These are phyloP conservation scores for Hirundo rustica DNA, from an alignment of 2,797 vertebrate genomes.

Conservation along the genomic window DNA sequence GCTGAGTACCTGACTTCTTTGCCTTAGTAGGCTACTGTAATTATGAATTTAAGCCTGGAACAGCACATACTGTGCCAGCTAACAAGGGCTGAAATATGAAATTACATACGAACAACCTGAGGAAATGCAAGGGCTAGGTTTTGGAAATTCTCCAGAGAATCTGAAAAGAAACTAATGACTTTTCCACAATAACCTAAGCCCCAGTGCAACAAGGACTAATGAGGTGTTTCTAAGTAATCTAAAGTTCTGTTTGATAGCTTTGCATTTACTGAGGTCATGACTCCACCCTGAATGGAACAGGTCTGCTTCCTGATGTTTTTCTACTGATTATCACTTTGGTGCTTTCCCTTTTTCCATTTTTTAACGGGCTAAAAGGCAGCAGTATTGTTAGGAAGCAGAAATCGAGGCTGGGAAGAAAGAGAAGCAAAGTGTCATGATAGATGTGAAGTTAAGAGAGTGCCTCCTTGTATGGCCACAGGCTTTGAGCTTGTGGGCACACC, in stretches of 20 bases:
- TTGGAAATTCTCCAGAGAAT: slow-evolving; percentile 48
- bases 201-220: slow-evolving; percentile 42
- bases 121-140: slow-evolving; percentile 40
- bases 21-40: not conserved
- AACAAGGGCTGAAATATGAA: slow-evolving; percentile 13
- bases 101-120: not conserved
- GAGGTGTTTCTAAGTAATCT: slow-evolving; percentile 32
- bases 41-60: slow-evolving; percentile 14
- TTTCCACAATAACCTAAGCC: slow-evolving; percentile 52
- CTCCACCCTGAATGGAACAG: slow-evolving; percentile 9
- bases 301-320: slow-evolving; percentile 45
- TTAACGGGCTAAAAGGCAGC: not conserved
- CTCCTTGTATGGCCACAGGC: not conserved
- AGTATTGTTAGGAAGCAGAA: not conserved
- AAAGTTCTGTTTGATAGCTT: slow-evolving; percentile 25
- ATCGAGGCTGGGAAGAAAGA: not conserved
- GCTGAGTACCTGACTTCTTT: not conserved
- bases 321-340: not conserved
- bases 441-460: not conserved
- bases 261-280: slow-evolving; percentile 33
- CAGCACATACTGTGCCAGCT: not conserved
- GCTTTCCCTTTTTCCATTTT: not conserved
- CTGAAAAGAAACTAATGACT: slow-evolving; percentile 58
- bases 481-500: not conserved
- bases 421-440: not conserved